Conservation (phyloP, 2,888 invertebrate genomes). For the Chloroclystis v-ata region DNA sequence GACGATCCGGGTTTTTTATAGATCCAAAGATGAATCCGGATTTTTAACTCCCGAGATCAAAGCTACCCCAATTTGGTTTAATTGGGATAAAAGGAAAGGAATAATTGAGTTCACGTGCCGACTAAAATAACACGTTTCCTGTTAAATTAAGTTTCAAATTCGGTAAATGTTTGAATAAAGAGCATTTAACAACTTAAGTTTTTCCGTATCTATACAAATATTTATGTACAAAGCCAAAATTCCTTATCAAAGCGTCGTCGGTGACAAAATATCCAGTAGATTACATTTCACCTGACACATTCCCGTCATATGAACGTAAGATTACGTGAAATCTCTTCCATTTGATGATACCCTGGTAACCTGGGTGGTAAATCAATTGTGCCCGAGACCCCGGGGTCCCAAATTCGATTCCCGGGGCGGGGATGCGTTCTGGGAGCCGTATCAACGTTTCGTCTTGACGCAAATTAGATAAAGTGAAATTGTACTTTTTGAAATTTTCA, state of each 20-base stretch:
- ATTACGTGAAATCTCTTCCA: conserved; percentile 36
- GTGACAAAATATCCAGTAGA: too few relatives aligned
- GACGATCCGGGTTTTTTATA: conserved; percentile 4
- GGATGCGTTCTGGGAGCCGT: conserved; percentile 52
- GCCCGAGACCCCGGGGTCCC: conserved; percentile 48
- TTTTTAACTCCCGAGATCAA: conserved; percentile 7
- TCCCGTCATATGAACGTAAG: conserved; percentile 27
- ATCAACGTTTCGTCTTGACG: conserved; percentile 45
- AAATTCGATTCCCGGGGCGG: conserved; percentile 71
- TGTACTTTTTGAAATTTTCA: conserved; percentile 39
- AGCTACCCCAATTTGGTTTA: conserved; percentile 1
- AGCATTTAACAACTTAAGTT: too few relatives aligned
- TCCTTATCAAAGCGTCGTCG: too few relatives aligned
- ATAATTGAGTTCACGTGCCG: conserved; percentile 2
- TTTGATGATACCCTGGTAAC: conserved; percentile 49
- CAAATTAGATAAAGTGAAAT: conserved; percentile 58
- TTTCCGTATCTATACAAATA: too few relatives aligned
- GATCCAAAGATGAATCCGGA: conserved; percentile 1
- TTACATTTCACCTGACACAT: conserved; percentile 22
- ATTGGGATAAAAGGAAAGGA: neutral
- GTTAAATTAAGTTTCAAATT: neutral
- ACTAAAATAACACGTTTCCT: neutral
- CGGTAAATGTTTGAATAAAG: neutral
- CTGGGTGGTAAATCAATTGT: conserved; percentile 70
- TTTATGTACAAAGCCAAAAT: too few relatives aligned